Percentiles rank a stretch among this genome's conserved stretches.
Evolutionary conservation across 2,888 invertebrate species (phyloP).

Genomic region (Tethea ocularis): DNA sequence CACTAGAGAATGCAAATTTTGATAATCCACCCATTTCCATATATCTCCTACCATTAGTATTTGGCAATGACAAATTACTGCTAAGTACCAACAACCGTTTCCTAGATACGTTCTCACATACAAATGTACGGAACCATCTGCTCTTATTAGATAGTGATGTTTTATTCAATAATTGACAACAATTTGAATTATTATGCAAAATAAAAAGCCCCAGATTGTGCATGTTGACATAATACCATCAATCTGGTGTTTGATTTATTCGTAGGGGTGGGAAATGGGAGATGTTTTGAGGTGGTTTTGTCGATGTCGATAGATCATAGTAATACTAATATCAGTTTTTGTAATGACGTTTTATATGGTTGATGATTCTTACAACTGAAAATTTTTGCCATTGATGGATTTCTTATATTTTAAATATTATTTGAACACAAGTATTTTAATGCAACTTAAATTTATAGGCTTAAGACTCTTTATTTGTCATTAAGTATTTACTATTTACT

Average conservation of each 20-base stretch:
- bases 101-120: slow-evolving; percentile 62
- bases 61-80: slow-evolving; percentile 76
- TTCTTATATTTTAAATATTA: too few species aligned
- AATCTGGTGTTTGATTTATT: slow-evolving; percentile 76
- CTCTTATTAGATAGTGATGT: slow-evolving; percentile 58
- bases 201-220: slow-evolving; percentile 67
- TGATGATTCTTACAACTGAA: too few species aligned
- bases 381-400: background rate
- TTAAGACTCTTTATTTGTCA: too few species aligned
- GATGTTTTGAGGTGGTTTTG: slow-evolving; percentile 7
- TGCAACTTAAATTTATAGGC: too few species aligned
- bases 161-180: slow-evolving; percentile 77
- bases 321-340: background rate
- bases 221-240: slow-evolving; percentile 83
- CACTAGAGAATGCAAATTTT: slow-evolving; percentile 50
- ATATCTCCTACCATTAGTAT: slow-evolving; percentile 49
- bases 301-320: slow-evolving; percentile 35
- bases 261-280: slow-evolving; percentile 32
- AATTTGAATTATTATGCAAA: slow-evolving; percentile 78
- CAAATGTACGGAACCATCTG: slow-evolving; percentile 57
- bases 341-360: too few species aligned
- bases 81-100: slow-evolving; percentile 24
- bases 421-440: too few species aligned
- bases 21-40: slow-evolving; percentile 58
- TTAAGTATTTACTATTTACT: too few species aligned